Evolutionary conservation across 1,140 invertebrate species (phyloP), one percentile per base, ranked within the genome.

Genomic region (Drosophila quadrilineata): DNA sequence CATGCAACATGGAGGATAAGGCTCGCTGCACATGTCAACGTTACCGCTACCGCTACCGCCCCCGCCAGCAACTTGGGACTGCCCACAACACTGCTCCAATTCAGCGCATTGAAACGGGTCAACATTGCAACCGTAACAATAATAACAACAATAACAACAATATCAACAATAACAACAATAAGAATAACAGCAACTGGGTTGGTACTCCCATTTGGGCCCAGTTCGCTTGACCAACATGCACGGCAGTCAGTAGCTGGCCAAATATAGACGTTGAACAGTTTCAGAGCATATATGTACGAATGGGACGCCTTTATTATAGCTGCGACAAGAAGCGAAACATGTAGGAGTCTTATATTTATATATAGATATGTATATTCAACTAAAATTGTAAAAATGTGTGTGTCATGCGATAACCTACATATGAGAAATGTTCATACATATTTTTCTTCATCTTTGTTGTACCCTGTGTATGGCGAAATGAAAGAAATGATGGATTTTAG

Each of bases 231-330:
- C 59, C 59, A 63, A 63, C 36, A 43, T 52, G 57, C 48, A 10
- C 19, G 33, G 49, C 53, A 57, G 35, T 14, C 41, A 48, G 2
- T 36, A 60, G n/a, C 41, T 40, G 73, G 52, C 76, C 79, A 82
- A 82, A 82, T 82, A 84, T 76, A 82, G 77, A 73, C 76, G 73
- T 73, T 84, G 76, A 73, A 84, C 73, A 82, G 63, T 80, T 75
- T 75, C 67, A 70, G 53, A 66, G 56, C 60, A 69, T 53, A 49
- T n/a, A n/a, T n/a, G n/a, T n/a, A n/a, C n/a, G 63, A 71, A 67
- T 28, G 76, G 64, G 84, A 76, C 79, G 79, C 76, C 77, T 84
- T 82, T 82, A 76, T 76, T 76, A 84, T 84, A 82, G 73, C 46
- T 72, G 71, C 59, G 52, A 69, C 77, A 65, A 79, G 60, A 67